Conservation (phyloP, 2,797 vertebrate species). For the Sebastes glaucus region DNA sequence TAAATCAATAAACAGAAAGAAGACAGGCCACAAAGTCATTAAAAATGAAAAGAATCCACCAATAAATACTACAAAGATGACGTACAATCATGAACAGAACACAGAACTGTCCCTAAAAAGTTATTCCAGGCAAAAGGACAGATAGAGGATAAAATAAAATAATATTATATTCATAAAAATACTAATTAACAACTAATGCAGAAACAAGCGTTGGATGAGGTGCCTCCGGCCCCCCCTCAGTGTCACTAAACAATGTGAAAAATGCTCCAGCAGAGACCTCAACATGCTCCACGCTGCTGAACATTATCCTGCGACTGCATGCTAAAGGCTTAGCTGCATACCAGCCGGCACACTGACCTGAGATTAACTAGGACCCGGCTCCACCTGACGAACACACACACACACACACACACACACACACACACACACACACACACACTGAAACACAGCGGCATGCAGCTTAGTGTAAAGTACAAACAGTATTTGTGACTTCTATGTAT, state of each 20-base stretch:
- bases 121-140: not conserved
- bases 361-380: constrained; percentile 52
- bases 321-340: constrained; percentile 68
- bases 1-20: not conserved
- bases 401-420: constrained; percentile 10
- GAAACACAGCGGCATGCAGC: not conserved
- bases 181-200: not conserved
- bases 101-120: not conserved
- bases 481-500: constrained; percentile 1
- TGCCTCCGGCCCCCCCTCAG: not conserved
- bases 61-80: not conserved
- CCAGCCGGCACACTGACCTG: constrained; percentile 58
- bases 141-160: not conserved
- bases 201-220: not conserved
- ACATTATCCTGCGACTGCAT: constrained; percentile 51
- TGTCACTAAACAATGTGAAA: constrained; percentile 39
- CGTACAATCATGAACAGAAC: too few species aligned
- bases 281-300: constrained; percentile 27
- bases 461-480: constrained; percentile 28
- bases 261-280: constrained; percentile 1
- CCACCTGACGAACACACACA: constrained; percentile 37
- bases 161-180: not conserved
- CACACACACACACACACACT: constrained; percentile 3
- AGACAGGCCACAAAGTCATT: not conserved
- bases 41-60: not conserved